A percentile compares a stretch with the other conserved stretches of the same genome.
Conservation (phyloP, 1,140 invertebrate species). For the Heliconius melpomene region DNA sequence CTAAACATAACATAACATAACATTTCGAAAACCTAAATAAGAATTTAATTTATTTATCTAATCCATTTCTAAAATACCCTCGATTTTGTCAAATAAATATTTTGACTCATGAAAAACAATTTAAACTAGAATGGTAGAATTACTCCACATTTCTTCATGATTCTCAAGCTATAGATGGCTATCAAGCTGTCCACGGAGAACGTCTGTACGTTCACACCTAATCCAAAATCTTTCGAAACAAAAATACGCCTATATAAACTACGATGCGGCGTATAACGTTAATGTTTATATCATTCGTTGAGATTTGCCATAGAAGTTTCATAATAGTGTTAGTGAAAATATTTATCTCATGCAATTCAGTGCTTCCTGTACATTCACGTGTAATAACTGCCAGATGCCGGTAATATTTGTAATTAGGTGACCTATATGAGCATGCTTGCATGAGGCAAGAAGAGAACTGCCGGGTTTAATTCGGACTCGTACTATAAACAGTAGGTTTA, state of each 20-base stretch:
- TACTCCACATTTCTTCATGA: not conserved
- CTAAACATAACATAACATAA: too few relatives aligned
- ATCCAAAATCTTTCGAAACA: not conserved
- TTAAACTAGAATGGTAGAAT: too few relatives aligned
- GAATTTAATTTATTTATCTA: too few relatives aligned
- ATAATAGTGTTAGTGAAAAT: conserved; percentile 29
- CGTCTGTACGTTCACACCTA: not conserved
- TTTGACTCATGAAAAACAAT: too few relatives aligned
- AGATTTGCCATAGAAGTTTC: not conserved
- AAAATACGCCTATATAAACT: not conserved
- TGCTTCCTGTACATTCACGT: conserved; percentile 41
- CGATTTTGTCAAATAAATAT: too few relatives aligned
- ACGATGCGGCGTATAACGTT: not conserved
- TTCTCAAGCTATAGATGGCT: not conserved
- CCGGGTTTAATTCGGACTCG: conserved; percentile 58
- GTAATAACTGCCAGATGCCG: conserved; percentile 43
- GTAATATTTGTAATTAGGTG: conserved; percentile 58
- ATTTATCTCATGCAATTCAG: conserved; percentile 43
- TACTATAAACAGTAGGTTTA: conserved; percentile 56
- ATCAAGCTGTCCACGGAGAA: not conserved
- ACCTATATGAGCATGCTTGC: conserved; percentile 54
- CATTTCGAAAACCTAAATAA: too few relatives aligned
- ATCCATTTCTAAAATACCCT: too few relatives aligned
- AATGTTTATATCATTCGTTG: conserved; percentile 8
- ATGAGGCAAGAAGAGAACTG: conserved; percentile 48